These are phyloP conservation scores for Chamaea fasciata DNA, from an alignment of 2,113 vertebrate genomes.

Conservation along the genomic window DNA sequence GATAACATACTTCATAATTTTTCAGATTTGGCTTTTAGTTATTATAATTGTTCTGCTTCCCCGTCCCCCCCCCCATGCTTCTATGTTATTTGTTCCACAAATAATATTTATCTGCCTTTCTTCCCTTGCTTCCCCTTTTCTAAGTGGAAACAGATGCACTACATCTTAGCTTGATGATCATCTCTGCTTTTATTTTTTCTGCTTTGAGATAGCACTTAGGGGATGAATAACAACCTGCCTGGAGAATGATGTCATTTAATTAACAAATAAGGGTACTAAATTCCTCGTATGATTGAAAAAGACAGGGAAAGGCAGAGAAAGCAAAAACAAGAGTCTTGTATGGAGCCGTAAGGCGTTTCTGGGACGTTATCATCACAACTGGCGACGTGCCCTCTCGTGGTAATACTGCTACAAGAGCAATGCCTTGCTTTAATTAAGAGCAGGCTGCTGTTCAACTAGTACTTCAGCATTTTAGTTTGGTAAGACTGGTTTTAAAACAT, in stretches of 20 bases:
- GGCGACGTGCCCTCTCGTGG: background rate
- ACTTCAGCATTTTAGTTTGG: background rate
- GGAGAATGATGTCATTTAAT: background rate
- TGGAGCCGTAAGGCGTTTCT: rapidly evolving
- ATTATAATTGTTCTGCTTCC: background rate
- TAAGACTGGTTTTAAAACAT: background rate
- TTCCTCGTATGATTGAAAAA: background rate
- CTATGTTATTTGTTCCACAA: background rate
- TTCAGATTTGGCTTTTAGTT: background rate
- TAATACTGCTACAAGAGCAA: background rate
- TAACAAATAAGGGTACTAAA: background rate
- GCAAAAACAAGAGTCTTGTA: background rate
- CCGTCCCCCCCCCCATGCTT: background rate
- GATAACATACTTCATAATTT: background rate
- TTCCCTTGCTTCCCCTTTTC: background rate
- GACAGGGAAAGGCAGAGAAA: background rate
- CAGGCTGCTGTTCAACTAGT: background rate
- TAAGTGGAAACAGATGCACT: background rate
- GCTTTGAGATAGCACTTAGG: background rate
- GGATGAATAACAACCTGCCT: background rate
- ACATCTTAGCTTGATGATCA: background rate
- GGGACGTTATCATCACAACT: background rate
- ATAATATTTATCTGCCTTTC: background rate
- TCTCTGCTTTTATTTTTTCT: background rate
- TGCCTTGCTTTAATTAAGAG: background rate